Percentiles rank a stretch among this genome's conserved stretches.
These are phyloP conservation scores for Ruditapes philippinarum DNA, from an alignment of 1,140 invertebrate species.

Conservation along the genomic window DNA sequence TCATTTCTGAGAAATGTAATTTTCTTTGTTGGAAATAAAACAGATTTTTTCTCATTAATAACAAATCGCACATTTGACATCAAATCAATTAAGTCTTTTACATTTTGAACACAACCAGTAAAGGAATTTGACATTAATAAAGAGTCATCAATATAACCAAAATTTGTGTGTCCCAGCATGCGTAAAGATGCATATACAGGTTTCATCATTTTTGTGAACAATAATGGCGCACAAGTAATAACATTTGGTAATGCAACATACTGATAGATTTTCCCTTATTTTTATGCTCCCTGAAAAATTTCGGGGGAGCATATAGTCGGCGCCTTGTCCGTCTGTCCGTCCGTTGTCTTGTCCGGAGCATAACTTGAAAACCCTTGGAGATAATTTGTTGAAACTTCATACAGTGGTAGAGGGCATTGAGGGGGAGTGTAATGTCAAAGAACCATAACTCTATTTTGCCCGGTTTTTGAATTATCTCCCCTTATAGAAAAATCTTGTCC, in stretches of 20 bases:
- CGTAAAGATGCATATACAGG: conserved; percentile 7
- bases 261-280: conserved; percentile 30
- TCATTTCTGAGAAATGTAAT: conserved; percentile 59
- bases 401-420: no score
- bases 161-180: conserved; percentile 53
- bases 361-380: no score
- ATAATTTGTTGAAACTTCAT: no score
- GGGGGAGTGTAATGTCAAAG: no score
- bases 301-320: no score
- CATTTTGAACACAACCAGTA: conserved; percentile 40
- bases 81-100: conserved; percentile 8
- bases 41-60: conserved; percentile 63
- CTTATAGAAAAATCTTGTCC: no score
- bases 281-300: no score
- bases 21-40: conserved; percentile 41
- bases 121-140: conserved; percentile 35
- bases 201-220: conserved; percentile 46
- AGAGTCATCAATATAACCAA: conserved; percentile 64
- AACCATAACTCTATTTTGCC: no score
- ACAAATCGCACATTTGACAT: conserved; percentile 56
- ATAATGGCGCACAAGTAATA: conserved; percentile 40
- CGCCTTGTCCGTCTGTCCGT: no score
- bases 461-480: no score
- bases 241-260: conserved; percentile 29
- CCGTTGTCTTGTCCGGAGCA: no score